phyloP scores from a whole-genome alignment of 2,797 vertebrate genomes.

The Amblyopsis hoosieri region DNA sequence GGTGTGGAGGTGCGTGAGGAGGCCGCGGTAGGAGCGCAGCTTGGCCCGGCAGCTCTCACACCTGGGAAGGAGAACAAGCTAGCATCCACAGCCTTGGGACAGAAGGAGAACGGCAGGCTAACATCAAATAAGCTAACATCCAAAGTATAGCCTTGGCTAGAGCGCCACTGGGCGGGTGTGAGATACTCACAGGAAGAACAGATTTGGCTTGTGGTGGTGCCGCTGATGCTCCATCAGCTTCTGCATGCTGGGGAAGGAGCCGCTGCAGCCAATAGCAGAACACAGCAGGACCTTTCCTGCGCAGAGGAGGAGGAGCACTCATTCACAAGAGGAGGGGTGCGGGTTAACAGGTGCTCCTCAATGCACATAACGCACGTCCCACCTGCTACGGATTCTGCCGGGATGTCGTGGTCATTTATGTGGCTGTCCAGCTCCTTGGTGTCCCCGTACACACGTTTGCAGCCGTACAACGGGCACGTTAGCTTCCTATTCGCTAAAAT shows the following conservation, averaged over 20 bases:
- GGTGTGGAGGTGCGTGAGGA: slow-evolving; percentile 93
- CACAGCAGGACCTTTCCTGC: slow-evolving; percentile 89
- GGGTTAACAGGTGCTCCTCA: background rate
- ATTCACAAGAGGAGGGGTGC: background rate
- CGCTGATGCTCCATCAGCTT: slow-evolving; percentile 90
- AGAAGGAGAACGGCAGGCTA: background rate
- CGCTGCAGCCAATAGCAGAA: slow-evolving; percentile 80
- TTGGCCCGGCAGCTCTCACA: slow-evolving; percentile 93
- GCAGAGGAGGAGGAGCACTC: background rate
- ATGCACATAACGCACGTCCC: slow-evolving; percentile 35
- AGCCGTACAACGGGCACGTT: slow-evolving; percentile 84
- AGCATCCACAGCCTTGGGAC: background rate
- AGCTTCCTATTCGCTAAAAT: slow-evolving; percentile 33
- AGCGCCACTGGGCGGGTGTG: background rate
- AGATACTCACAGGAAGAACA: slow-evolving; percentile 89
- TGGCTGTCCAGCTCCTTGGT: slow-evolving; percentile 80
- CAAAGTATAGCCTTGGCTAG: background rate
- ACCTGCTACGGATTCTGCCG: slow-evolving; percentile 89
- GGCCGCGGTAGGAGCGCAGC: slow-evolving; percentile 88
- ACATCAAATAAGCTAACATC: background rate
- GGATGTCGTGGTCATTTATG: slow-evolving; percentile 83
- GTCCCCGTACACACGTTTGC: slow-evolving; percentile 84
- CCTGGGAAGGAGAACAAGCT: slow-evolving; percentile 57
- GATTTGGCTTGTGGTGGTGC: slow-evolving; percentile 93
- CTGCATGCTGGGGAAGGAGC: slow-evolving; percentile 90